Percentiles rank a stretch among this genome's conserved stretches.
Evolutionary conservation across 1,140 invertebrate genomes (phyloP).

Genomic region (Hesperophylax magnus): DNA sequence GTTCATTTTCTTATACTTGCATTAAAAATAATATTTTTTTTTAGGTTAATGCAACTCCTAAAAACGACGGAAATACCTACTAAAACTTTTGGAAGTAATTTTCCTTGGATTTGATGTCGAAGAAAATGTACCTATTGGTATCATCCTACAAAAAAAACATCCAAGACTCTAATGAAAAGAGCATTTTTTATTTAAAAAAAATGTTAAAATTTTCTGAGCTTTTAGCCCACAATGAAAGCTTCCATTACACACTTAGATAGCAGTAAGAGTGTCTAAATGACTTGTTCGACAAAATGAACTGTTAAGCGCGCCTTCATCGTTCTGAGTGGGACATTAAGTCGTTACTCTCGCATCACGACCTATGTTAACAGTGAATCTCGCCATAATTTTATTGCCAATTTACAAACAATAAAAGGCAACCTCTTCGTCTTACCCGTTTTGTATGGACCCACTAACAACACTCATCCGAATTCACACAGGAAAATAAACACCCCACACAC

Average conservation of each 20-base stretch:
- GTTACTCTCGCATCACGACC: constrained; percentile 45
- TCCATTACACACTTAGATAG: background rate
- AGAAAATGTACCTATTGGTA: too few relatives aligned
- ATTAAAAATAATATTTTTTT: too few relatives aligned
- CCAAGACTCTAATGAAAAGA: too few relatives aligned
- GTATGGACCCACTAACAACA: constrained; percentile 60
- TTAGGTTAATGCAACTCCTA: too few relatives aligned
- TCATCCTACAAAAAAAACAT: too few relatives aligned
- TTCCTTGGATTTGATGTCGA: too few relatives aligned
- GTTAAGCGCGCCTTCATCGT: constrained; percentile 18
- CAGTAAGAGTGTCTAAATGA: constrained; percentile 26
- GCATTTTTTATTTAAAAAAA: too few relatives aligned
- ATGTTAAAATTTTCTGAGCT: background rate
- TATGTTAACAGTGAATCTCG: constrained; percentile 50
- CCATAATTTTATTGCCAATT: constrained; percentile 72
- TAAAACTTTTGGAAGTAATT: too few relatives aligned
- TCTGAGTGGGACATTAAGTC: constrained; percentile 39
- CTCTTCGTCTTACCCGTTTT: constrained; percentile 66
- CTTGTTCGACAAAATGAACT: constrained; percentile 33
- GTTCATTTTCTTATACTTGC: too few relatives aligned
- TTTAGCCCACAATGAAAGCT: background rate
- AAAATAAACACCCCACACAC: background rate
- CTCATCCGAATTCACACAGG: constrained; percentile 46
- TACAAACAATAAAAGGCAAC: constrained; percentile 72
- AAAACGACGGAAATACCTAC: too few relatives aligned